These are phyloP conservation scores for Platygyra sinensis DNA, from an alignment of 64 coral and sea anemone genomes.

Conservation along the genomic window DNA sequence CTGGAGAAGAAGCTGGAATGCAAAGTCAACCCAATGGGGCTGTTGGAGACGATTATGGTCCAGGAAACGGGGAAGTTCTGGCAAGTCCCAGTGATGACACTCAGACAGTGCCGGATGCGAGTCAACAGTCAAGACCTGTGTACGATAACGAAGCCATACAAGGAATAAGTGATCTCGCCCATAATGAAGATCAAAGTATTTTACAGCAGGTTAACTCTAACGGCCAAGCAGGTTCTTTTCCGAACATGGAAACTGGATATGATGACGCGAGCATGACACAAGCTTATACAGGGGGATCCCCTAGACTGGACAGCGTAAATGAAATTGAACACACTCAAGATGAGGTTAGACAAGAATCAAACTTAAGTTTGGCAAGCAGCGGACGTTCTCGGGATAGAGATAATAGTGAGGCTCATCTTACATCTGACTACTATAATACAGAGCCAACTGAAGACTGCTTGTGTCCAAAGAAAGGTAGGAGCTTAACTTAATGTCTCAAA, in stretches of 20 bases:
- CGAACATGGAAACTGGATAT: not conserved
- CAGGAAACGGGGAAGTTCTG: not conserved
- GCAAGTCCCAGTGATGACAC: too few relatives aligned
- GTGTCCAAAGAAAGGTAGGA: slow-evolving; percentile 66
- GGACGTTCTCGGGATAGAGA: not conserved
- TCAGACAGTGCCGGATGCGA: not conserved
- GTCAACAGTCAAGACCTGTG: not conserved
- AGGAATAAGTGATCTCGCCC: slow-evolving; percentile 23
- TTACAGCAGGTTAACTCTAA: not conserved
- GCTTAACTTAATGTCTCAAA: not conserved
- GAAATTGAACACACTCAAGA: not conserved
- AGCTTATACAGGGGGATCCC: slow-evolving; percentile 3
- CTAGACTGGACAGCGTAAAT: not conserved
- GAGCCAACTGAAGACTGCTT: slow-evolving; percentile 36
- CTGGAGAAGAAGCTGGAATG: not conserved
- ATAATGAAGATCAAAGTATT: not conserved
- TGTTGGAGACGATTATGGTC: not conserved
- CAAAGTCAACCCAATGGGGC: not conserved
- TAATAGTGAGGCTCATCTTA: not conserved
- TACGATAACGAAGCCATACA: slow-evolving; percentile 36
- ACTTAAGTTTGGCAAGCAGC: not conserved
- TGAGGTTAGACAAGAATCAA: not conserved
- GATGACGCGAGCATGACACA: not conserved
- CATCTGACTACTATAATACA: slow-evolving; percentile 1
- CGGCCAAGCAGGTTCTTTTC: not conserved